Evolutionary conservation across 2,113 vertebrate genomes (phyloP).

Genomic region (Monopterus albus): DNA sequence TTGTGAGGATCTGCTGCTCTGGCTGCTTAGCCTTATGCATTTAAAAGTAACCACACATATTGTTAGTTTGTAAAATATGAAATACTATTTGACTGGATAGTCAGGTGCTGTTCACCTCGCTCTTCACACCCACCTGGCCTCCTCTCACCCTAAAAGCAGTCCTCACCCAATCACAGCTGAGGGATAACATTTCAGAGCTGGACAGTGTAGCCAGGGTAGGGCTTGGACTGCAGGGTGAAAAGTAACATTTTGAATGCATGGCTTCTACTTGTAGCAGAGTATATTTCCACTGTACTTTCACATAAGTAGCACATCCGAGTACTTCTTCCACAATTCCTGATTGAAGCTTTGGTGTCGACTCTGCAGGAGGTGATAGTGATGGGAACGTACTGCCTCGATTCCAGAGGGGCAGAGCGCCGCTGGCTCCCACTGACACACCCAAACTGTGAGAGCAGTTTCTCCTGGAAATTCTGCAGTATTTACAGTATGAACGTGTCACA

Average conservation of each 20-base stretch:
- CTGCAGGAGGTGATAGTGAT: conserved; percentile 79
- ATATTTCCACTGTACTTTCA: background rate
- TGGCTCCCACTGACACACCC: conserved; percentile 92
- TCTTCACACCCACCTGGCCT: background rate
- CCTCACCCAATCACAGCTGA: conserved; percentile 36
- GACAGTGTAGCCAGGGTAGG: conserved; percentile 15
- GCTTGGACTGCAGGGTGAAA: conserved; percentile 63
- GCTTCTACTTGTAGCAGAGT: background rate
- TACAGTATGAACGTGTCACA: conserved; percentile 16
- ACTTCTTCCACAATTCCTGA: background rate
- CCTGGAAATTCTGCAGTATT: conserved; percentile 27
- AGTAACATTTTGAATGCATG: too few species aligned
- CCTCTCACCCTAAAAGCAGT: background rate
- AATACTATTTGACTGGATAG: too few species aligned
- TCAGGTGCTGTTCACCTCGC: too few species aligned
- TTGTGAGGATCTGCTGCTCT: too few species aligned
- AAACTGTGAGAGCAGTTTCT: conserved; percentile 85
- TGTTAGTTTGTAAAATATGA: too few species aligned
- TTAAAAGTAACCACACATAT: too few species aligned
- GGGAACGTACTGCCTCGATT: conserved; percentile 70
- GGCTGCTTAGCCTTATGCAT: too few species aligned
- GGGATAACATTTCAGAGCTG: conserved; percentile 56
- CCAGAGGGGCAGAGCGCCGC: conserved; percentile 85
- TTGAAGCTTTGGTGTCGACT: conserved; percentile 24
- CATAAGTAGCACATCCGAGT: too few species aligned